These are phyloP conservation scores for Phrynocephalus forsythii DNA, from an alignment of 2,797 vertebrate species.

Conservation along the genomic window DNA sequence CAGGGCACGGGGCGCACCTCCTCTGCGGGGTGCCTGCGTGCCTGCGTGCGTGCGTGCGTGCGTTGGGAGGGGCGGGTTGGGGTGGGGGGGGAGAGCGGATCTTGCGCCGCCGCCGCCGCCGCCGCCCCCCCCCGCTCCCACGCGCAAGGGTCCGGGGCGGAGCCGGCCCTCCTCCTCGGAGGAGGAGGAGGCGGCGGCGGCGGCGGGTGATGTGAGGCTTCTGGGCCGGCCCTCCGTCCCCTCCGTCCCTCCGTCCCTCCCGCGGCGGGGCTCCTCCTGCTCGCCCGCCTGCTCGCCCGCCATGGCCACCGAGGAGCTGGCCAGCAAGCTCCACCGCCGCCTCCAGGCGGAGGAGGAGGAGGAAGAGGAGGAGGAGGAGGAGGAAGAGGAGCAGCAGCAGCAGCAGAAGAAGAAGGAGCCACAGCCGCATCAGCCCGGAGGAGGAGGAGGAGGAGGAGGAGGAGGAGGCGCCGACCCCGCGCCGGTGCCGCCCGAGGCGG, in stretches of 20 bases:
- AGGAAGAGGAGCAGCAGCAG: too few relatives aligned
- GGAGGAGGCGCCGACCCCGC: constrained; percentile 84
- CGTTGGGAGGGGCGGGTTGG: too few relatives aligned
- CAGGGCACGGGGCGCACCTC: too few relatives aligned
- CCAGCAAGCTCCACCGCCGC: constrained; percentile 86
- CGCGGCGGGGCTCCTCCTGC: not conserved
- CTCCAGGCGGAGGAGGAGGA: constrained; percentile 82
- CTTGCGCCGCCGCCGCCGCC: not conserved
- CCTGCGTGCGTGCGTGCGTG: too few relatives aligned
- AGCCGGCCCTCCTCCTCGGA: too few relatives aligned
- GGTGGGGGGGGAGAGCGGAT: too few relatives aligned
- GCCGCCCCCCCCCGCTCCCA: constrained; percentile 1
- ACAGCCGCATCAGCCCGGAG: constrained; percentile 62
- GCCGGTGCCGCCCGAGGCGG: constrained; percentile 67
- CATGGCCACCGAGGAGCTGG: constrained; percentile 91
- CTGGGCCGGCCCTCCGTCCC: too few relatives aligned
- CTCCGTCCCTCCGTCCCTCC: too few relatives aligned
- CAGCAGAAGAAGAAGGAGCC: constrained; percentile 62
- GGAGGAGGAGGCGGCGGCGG: too few relatives aligned
- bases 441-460: constrained; percentile 73
- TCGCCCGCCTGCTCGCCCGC: constrained; percentile 44
- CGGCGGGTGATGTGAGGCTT: too few relatives aligned
- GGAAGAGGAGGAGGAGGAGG: not conserved
- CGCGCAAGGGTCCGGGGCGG: too few relatives aligned
- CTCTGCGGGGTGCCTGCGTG: too few relatives aligned